Conservation (phyloP, 2,888 invertebrate genomes). For the Latrodectus elegans region DNA sequence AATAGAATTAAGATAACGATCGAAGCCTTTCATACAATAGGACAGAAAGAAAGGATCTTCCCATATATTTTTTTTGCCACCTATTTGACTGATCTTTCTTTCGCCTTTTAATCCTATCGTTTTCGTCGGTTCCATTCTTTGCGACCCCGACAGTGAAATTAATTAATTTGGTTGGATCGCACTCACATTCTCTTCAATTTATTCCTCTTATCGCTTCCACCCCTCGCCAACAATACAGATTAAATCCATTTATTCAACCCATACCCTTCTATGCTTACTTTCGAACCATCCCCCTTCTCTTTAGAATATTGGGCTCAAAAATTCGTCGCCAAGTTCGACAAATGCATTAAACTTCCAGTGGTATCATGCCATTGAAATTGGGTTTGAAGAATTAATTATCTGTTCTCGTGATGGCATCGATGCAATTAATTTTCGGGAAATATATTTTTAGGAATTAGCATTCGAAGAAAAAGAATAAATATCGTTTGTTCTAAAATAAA, state of each 20-base stretch:
- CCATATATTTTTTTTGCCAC: too few relatives aligned
- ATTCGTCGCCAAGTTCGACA: not conserved
- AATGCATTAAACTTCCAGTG: not conserved
- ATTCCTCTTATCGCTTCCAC: not conserved
- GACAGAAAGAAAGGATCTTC: too few relatives aligned
- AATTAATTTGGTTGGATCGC: constrained; percentile 21
- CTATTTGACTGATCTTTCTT: not conserved
- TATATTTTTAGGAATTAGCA: not conserved
- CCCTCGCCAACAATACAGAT: not conserved
- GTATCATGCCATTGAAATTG: not conserved
- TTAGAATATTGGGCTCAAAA: not conserved
- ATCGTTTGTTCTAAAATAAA: not conserved
- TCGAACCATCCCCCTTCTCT: not conserved
- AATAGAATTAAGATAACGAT: not conserved
- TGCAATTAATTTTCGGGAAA: not conserved
- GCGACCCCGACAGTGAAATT: constrained; percentile 3
- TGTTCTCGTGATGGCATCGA: not conserved
- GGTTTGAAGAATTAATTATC: not conserved
- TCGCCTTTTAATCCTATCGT: constrained; percentile 6
- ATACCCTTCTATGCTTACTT: too few relatives aligned
- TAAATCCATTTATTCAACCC: constrained; percentile 15
- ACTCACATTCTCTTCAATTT: not conserved
- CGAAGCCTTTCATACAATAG: not conserved
- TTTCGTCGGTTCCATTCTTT: not conserved
- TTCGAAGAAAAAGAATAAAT: not conserved